Conservation (phyloP, 2,113 vertebrate genomes). For the Dromiciops gliroides region DNA sequence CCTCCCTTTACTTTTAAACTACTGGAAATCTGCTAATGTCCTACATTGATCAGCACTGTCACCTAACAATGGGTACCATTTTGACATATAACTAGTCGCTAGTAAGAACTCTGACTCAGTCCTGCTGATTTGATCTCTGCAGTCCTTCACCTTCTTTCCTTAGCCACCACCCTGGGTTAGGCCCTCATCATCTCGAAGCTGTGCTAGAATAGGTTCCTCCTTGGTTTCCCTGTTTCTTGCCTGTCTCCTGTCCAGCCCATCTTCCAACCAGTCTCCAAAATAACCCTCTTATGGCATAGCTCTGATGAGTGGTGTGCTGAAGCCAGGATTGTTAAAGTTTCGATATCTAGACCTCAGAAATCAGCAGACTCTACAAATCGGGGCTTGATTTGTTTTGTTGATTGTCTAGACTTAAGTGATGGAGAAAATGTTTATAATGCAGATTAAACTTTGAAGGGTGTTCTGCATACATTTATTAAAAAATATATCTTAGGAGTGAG, state of each 20-base stretch:
- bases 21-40: background rate
- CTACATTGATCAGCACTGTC: background rate
- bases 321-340: no score
- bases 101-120: background rate
- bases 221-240: no score
- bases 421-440: background rate
- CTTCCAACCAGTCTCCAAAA: no score
- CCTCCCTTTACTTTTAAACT: no score
- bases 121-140: no score
- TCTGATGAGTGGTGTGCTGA: no score
- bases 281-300: no score
- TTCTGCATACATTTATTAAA: background rate
- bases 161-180: no score
- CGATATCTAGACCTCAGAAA: background rate
- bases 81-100: background rate
- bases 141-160: no score
- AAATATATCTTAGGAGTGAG: background rate
- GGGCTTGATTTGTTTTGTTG: background rate
- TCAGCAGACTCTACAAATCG: background rate
- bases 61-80: background rate
- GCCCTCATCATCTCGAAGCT: no score
- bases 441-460: background rate
- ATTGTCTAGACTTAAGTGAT: background rate
- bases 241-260: no score
- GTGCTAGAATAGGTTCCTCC: no score